phyloP scores from a whole-genome alignment of 2,888 invertebrate genomes.

The Drosophila borborema region DNA sequence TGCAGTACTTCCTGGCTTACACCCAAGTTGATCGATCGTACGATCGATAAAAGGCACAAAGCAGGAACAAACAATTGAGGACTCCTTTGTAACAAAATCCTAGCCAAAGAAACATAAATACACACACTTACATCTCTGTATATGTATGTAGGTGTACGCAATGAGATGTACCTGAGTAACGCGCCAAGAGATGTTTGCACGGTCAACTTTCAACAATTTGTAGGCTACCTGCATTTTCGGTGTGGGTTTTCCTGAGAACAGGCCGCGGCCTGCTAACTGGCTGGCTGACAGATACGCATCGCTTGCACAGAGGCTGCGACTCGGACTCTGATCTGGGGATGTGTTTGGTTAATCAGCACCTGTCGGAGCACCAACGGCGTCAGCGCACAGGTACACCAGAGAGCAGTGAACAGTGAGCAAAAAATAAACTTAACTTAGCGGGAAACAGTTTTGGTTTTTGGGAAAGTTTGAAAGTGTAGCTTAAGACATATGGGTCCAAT shows the following conservation, averaged over 20 bases:
- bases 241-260: constrained; percentile 79
- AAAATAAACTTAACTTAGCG: constrained; percentile 38
- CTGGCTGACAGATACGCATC: constrained; percentile 80
- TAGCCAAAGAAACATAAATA: constrained; percentile 63
- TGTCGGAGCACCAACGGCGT: constrained; percentile 63
- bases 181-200: constrained; percentile 71
- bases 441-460: constrained; percentile 40
- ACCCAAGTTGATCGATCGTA: constrained; percentile 73
- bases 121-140: neutral
- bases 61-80: constrained; percentile 76
- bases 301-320: constrained; percentile 41
- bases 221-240: constrained; percentile 73
- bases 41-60: constrained; percentile 64
- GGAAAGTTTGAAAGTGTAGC: constrained; percentile 75
- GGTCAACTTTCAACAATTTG: constrained; percentile 79
- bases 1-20: constrained; percentile 76
- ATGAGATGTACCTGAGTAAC: constrained; percentile 45
- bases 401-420: constrained; percentile 22
- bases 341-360: constrained; percentile 81
- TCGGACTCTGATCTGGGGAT: constrained; percentile 47
- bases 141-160: constrained; percentile 23
- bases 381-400: constrained; percentile 62
- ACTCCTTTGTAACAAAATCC: constrained; percentile 69
- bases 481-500: constrained; percentile 58
- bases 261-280: constrained; percentile 65